A percentile compares a stretch with the other conserved stretches of the same genome.
phyloP scores from a whole-genome alignment of 2,113 vertebrate species.

The Hemiscyllium ocellatum region DNA sequence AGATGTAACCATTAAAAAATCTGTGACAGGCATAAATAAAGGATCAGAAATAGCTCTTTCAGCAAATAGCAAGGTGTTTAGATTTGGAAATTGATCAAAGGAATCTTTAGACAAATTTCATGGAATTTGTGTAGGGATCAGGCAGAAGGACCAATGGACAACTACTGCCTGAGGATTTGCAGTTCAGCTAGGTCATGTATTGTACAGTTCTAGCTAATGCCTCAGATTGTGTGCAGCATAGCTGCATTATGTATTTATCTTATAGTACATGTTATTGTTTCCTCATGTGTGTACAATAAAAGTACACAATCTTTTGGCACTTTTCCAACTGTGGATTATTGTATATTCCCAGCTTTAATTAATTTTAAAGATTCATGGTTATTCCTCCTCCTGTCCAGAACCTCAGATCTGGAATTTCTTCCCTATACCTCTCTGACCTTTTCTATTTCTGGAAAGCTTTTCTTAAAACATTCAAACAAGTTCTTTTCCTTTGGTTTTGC shows the following conservation, averaged over 20 bases:
- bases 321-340: not conserved
- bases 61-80: not conserved
- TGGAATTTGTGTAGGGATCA: not conserved
- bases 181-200: not conserved
- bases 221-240: not conserved
- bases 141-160: not conserved
- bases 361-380: not conserved
- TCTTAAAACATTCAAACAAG: not conserved
- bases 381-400: not conserved
- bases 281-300: not conserved
- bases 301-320: not conserved
- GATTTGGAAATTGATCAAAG: not conserved
- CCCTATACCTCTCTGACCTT: not conserved
- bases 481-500: not conserved
- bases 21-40: not conserved
- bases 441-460: not conserved
- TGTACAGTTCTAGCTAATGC: not conserved
- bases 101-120: not conserved
- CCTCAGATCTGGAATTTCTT: not conserved
- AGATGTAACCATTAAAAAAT: not conserved
- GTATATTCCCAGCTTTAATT: not conserved
- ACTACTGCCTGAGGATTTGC: not conserved
- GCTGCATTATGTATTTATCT: not conserved
- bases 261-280: not conserved
- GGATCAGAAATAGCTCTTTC: not conserved